A percentile compares a stretch with the other conserved stretches of the same genome.
Evolutionary conservation across 2,797 vertebrate genomes (phyloP).

Genomic region (Emydoidea blandingii): DNA sequence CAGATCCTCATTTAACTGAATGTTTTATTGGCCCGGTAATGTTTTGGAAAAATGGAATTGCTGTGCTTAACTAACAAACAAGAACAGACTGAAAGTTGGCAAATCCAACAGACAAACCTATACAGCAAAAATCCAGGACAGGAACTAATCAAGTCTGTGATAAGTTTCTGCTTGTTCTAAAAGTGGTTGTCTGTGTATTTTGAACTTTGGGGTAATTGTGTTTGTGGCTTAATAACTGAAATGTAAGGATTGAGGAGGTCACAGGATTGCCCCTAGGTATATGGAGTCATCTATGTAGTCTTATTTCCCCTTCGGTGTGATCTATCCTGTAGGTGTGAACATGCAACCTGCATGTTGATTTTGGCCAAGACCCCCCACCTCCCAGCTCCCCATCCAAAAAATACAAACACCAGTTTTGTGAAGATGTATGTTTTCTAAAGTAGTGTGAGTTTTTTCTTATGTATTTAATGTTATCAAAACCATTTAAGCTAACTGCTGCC

Average conservation of each 20-base stretch:
- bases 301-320: slow-evolving; percentile 19
- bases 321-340: slow-evolving; percentile 45
- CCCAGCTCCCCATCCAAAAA: too few relatives aligned
- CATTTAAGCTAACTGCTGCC: slow-evolving; percentile 18
- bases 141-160: not conserved
- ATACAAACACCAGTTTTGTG: not conserved
- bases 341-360: slow-evolving; percentile 29
- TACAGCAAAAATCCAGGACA: not conserved
- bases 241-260: not conserved
- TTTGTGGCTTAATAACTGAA: slow-evolving; percentile 19
- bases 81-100: not conserved
- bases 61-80: not conserved
- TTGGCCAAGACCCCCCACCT: slow-evolving; percentile 42
- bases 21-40: not conserved
- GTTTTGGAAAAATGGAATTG: not conserved
- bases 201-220: not conserved
- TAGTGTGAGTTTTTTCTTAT: slow-evolving; percentile 4
- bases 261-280: not conserved
- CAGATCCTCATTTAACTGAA: not conserved
- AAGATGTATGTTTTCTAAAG: not conserved
- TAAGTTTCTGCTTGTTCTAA: not conserved
- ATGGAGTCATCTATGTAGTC: not conserved
- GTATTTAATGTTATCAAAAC: slow-evolving; percentile 25
- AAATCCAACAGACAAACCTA: not conserved
- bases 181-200: not conserved